A percentile compares a stretch with the other conserved stretches of the same genome.
phyloP scores from a whole-genome alignment of 2,113 vertebrate genomes.

The Phaethon lepturus region DNA sequence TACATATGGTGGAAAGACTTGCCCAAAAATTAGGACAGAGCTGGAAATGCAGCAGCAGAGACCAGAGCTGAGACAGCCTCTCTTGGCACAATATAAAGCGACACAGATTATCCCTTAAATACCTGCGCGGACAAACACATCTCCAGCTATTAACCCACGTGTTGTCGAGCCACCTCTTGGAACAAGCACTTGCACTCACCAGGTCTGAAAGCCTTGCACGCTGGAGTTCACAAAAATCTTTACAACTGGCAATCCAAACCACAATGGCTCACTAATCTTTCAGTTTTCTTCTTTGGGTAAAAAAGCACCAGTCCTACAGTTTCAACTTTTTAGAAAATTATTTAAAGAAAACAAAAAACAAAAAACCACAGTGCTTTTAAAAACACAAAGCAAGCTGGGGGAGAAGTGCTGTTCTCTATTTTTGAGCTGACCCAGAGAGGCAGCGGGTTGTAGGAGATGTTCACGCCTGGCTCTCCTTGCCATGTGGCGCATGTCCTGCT shows the following conservation, averaged over 20 bases:
- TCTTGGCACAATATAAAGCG: background rate
- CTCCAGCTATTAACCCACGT: background rate
- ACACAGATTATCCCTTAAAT: background rate
- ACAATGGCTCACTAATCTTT: background rate
- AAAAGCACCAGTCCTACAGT: background rate
- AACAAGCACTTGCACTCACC: background rate
- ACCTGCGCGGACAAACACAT: background rate
- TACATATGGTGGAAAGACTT: background rate
- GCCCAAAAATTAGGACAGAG: slow-evolving; percentile 32
- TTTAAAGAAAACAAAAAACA: slow-evolving; percentile 61
- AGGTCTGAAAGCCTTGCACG: background rate
- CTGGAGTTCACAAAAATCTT: background rate
- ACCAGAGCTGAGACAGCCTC: background rate
- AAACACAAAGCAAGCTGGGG: slow-evolving; percentile 5
- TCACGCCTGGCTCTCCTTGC: background rate
- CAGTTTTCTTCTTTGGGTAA: slow-evolving; percentile 37
- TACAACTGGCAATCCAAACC: slow-evolving; percentile 6
- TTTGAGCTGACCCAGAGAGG: background rate
- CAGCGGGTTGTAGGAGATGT: background rate
- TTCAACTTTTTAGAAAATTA: slow-evolving; percentile 31
- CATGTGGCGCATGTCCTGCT: background rate
- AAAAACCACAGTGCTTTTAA: slow-evolving; percentile 47
- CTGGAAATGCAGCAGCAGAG: background rate
- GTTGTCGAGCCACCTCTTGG: background rate
- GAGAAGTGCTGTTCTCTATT: slow-evolving; percentile 15